Conservation (phyloP, 2,113 vertebrate species). For the Psammodynastes pulverulentus region DNA sequence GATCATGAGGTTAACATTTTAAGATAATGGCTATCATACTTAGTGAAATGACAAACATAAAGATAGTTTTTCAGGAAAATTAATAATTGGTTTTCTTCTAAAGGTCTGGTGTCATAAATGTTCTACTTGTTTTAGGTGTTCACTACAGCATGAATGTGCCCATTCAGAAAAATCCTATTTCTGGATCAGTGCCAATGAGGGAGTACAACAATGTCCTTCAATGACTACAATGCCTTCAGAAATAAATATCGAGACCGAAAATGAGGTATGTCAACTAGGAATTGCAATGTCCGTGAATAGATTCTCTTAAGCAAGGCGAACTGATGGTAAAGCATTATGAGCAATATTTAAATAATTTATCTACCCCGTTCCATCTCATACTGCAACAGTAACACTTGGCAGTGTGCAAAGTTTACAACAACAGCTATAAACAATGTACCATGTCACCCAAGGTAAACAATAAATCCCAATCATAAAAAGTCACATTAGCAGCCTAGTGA, state of each 20-base stretch:
- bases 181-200: constrained; percentile 83
- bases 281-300: fast-evolving
- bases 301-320: not conserved
- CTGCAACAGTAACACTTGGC: not conserved
- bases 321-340: not conserved
- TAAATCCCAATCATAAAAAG: not conserved
- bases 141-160: constrained; percentile 82
- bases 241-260: constrained; percentile 78
- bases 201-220: constrained; percentile 82
- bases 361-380: too few species aligned
- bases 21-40: constrained; percentile 1
- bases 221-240: constrained; percentile 87
- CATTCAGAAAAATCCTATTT: constrained; percentile 71
- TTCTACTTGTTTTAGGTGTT: constrained; percentile 72
- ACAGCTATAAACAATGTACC: not conserved
- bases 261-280: constrained; percentile 69
- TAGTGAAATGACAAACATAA: not conserved
- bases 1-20: not conserved
- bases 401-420: not conserved
- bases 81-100: constrained; percentile 2
- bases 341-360: not conserved
- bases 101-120: not conserved
- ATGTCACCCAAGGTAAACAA: not conserved
- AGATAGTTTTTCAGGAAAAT: not conserved
- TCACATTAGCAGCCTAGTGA: not conserved